phyloP scores from a whole-genome alignment of 2,888 invertebrate species.

The Idaea aversata region DNA sequence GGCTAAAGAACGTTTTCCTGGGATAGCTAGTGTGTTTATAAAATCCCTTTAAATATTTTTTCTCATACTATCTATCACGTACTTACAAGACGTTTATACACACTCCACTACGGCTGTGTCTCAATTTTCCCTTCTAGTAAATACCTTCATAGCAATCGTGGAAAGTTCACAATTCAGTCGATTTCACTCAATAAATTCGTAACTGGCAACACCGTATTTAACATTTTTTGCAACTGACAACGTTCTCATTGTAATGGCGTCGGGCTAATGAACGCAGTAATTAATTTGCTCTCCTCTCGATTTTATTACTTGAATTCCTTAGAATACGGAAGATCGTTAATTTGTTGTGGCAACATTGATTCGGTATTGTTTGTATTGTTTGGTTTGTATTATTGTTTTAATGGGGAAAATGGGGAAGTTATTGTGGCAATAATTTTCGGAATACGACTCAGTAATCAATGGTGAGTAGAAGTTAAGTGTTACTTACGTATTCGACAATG shows the following conservation, averaged over 20 bases:
- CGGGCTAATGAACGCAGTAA: background rate
- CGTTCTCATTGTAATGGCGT: background rate
- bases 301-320: background rate
- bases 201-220: background rate
- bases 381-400: background rate
- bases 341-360: slow-evolving; percentile 1
- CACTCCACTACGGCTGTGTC: no score
- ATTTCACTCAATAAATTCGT: no score
- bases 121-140: no score
- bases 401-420: background rate
- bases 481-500: background rate
- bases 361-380: background rate
- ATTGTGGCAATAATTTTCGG: background rate
- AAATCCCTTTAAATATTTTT: no score
- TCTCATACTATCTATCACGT: no score
- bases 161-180: no score
- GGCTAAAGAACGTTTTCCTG: no score
- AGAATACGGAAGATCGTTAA: background rate
- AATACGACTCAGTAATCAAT: background rate
- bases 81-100: no score
- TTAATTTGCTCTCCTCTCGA: background rate
- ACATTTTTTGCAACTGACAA: background rate
- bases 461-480: background rate
- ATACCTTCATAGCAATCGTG: no score
- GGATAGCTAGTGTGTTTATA: no score